These are phyloP conservation scores for Propithecus deckenii DNA, from an alignment of 2,797 vertebrate species.

Conservation along the genomic window DNA sequence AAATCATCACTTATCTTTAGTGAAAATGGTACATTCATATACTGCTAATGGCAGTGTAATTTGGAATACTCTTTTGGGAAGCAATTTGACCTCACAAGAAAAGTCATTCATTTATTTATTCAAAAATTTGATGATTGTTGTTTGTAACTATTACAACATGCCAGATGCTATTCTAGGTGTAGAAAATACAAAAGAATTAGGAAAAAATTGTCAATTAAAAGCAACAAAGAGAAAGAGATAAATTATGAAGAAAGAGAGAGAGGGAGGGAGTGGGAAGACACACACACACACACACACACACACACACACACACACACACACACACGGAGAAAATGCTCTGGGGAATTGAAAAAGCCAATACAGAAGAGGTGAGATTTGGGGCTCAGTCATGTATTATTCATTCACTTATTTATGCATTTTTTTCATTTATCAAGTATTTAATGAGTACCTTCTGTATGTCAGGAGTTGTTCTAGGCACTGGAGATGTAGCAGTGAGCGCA, in stretches of 20 bases:
- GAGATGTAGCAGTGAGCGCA: background rate
- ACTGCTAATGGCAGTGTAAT: background rate
- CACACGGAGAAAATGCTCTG: background rate
- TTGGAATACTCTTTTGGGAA: background rate
- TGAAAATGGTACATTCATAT: background rate
- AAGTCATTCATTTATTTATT: background rate
- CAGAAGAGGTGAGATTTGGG: background rate
- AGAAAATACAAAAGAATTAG: background rate
- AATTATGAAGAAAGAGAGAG: background rate
- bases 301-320: too few relatives aligned
- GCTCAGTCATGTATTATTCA: background rate
- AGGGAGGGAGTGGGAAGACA: too few relatives aligned
- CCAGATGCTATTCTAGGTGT: background rate
- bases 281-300: too few relatives aligned
- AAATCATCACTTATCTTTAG: background rate
- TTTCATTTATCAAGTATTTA: background rate
- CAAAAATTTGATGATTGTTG: background rate
- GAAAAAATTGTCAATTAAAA: background rate
- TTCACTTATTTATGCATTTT: background rate
- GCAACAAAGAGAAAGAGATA: background rate
- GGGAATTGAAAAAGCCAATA: background rate
- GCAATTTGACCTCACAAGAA: background rate
- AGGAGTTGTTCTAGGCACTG: background rate
- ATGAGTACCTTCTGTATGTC: background rate
- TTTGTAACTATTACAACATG: background rate